Evolutionary conservation across 2,888 invertebrate species (phyloP), one percentile per base, ranked within the genome.

Genomic region (Plusia festucae): DNA sequence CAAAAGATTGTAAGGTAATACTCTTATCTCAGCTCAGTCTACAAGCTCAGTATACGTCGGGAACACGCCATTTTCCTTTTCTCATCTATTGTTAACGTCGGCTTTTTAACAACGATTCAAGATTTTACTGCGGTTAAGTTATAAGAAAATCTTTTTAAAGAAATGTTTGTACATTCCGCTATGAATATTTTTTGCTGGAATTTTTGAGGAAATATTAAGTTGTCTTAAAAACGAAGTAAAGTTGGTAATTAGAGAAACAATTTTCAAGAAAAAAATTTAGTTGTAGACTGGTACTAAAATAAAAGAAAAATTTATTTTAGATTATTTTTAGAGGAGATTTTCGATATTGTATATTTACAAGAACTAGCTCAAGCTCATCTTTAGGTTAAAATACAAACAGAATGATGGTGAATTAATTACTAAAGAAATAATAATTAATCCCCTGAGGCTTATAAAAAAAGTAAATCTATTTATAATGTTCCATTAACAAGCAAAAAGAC

Each of bases 81-180:
- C 11, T 20, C 46, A 51, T 65, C 51, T 65, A 59, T 76, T 70
- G 71, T 70, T 70, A 52, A 30, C 40, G 57, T 58, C 58, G 24
- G 32, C 60, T 44, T 63, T n/a, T 63, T 46, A 52, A 8, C 54
- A 22, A 58, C 27, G 52, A 55, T 20, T 40, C 18, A 11, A 49
- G 46, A 49, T 18, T 49, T 11, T 8, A 18, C 20, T 20, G 40
- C 20, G 3, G 46, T 49, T 49, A 18, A 18, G 11, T 49, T 20
- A 20, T 0, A 18, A 18, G 11, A 46, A 46, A 46, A 18, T 11
- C 0, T 16, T 44, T 46, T 46, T 40, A n/a, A 40, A 40, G 40
- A 40, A 40, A 40, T 40, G 40, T n/a, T 40, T 40, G n/a, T 15
- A n/a, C 3, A n/a, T 40, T 40, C 15, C 15, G 0, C 34, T 13